Conservation (phyloP, 2,888 invertebrate genomes). For the Lomographa bimaculata region DNA sequence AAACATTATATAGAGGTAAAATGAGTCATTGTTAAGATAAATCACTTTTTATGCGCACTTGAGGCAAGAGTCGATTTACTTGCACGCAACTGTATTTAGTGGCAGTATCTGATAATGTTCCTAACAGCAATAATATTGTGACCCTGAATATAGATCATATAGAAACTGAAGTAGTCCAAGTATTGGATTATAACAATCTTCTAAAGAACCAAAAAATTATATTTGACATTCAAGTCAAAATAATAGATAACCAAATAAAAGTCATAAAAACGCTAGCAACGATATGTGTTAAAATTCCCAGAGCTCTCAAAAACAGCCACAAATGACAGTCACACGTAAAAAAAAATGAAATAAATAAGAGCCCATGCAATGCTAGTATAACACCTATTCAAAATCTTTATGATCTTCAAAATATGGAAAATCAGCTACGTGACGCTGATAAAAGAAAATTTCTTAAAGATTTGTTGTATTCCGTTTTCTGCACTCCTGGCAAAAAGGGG, state of each 20-base stretch:
- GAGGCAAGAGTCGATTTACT: conserved; percentile 2
- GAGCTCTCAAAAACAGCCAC: conserved; percentile 4
- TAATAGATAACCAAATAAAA: conserved; percentile 13
- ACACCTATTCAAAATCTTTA: conserved; percentile 9
- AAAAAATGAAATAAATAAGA: neutral
- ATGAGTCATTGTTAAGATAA: neutral
- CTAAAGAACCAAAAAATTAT: neutral
- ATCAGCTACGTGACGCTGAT: conserved; percentile 11
- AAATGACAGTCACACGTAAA: neutral
- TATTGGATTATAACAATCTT: neutral
- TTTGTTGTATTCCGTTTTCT: conserved; percentile 14
- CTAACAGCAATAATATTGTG: neutral
- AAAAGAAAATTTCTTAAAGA: conserved; percentile 12
- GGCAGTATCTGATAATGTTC: conserved; percentile 1
- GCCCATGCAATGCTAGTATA: conserved; percentile 1
- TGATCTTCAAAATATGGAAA: conserved; percentile 16
- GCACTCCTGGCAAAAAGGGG: conserved; percentile 7
- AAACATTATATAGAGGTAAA: neutral
- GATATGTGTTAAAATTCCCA: conserved; percentile 8
- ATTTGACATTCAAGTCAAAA: conserved; percentile 1
- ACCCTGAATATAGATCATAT: conserved; percentile 3
- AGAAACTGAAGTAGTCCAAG: conserved; percentile 1
- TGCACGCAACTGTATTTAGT: conserved; percentile 1
- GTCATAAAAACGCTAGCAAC: conserved; percentile 8
- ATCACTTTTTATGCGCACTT: neutral